A percentile compares a stretch with the other conserved stretches of the same genome.
Conservation (phyloP, 2,797 vertebrate species). For the Thalassophryne amazonica region DNA sequence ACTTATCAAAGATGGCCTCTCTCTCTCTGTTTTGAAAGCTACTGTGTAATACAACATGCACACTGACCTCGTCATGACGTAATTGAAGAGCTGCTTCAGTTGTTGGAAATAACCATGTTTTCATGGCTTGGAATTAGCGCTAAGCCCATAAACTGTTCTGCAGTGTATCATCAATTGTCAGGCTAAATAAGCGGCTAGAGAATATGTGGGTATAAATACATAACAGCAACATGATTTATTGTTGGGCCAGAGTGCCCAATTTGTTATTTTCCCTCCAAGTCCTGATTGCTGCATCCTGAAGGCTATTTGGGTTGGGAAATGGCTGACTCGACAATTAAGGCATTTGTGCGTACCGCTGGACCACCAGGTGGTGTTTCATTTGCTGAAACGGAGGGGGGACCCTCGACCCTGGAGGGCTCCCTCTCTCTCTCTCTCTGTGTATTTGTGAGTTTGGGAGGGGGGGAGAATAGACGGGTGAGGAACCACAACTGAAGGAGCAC, state of each 20-base stretch:
- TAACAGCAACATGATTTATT: constrained; percentile 72
- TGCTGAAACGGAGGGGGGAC: constrained; percentile 43
- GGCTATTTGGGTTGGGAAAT: constrained; percentile 76
- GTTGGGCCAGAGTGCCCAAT: constrained; percentile 49
- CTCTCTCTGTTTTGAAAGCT: constrained; percentile 23
- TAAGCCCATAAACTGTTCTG: constrained; percentile 51
- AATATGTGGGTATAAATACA: constrained; percentile 70
- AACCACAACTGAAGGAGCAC: constrained; percentile 66
- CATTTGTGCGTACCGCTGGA: constrained; percentile 75
- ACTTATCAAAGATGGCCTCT: too few relatives aligned
- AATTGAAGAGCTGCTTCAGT: constrained; percentile 49
- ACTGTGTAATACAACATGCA: constrained; percentile 44
- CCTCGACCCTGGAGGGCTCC: constrained; percentile 15
- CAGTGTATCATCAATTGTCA: constrained; percentile 67
- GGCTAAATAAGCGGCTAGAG: constrained; percentile 57
- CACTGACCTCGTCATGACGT: constrained; percentile 40
- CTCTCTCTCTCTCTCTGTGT: constrained; percentile 9
- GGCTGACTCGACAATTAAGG: constrained; percentile 75
- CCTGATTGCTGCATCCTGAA: constrained; percentile 79
- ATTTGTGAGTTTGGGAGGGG: constrained; percentile 8
- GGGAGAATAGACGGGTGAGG: background rate
- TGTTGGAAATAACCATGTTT: constrained; percentile 55
- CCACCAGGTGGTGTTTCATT: constrained; percentile 74
- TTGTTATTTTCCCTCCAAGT: constrained; percentile 75
- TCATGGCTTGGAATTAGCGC: constrained; percentile 52